Conservation (phyloP, 2,888 invertebrate species). For the Dynastes tityus region DNA sequence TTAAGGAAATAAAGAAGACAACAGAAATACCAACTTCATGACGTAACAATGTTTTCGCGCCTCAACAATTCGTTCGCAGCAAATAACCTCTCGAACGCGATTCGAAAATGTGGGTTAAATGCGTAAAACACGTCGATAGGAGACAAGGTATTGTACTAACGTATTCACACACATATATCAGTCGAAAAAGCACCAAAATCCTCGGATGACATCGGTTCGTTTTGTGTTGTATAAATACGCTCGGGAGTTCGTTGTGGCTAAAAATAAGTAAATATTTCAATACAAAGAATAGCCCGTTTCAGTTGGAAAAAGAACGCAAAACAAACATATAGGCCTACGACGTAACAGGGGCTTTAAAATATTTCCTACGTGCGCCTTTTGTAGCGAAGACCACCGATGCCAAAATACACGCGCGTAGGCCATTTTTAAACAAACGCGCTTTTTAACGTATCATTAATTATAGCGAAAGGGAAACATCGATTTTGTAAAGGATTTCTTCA, state of each 20-base stretch:
- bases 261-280: constrained; percentile 47
- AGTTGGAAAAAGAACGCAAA: constrained; percentile 30
- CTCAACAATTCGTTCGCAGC: no score
- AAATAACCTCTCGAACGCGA: background rate
- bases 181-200: constrained; percentile 32
- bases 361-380: constrained; percentile 27
- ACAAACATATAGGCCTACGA: constrained; percentile 28
- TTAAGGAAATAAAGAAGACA: no score
- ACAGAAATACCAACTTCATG: no score
- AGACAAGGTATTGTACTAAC: background rate
- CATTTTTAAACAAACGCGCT: constrained; percentile 18
- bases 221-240: constrained; percentile 38
- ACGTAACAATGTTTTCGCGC: no score
- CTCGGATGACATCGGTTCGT: constrained; percentile 23
- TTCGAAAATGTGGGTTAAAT: constrained; percentile 22
- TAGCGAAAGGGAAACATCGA: background rate
- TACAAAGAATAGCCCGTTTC: constrained; percentile 42
- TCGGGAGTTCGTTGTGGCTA: constrained; percentile 41
- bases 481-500: background rate
- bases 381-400: background rate
- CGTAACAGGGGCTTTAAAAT: constrained; percentile 34
- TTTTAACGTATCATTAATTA: constrained; percentile 24
- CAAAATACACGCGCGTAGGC: constrained; percentile 5
- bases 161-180: background rate
- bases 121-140: constrained; percentile 9